Evolutionary conservation across 2,888 invertebrate genomes (phyloP).

Genomic region (Neoaliturus tenellus): DNA sequence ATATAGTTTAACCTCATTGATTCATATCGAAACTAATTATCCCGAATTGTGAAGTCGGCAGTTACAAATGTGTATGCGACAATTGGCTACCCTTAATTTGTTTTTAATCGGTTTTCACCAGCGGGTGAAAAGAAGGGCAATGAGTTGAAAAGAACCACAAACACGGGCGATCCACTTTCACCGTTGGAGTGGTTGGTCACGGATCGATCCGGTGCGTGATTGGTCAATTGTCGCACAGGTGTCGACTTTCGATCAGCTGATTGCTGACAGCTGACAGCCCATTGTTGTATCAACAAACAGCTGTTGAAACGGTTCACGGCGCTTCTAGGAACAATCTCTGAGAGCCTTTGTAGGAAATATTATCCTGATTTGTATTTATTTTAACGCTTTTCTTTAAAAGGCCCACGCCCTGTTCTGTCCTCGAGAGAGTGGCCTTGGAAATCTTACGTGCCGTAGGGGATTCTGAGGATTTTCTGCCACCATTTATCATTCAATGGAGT

Average conservation of each 20-base stretch:
- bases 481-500: too few species aligned
- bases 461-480: too few species aligned
- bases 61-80: too few species aligned
- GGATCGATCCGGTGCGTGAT: conserved; percentile 5
- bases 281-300: conserved; percentile 7
- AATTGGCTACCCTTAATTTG: neutral
- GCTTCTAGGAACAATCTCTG: neutral
- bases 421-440: too few species aligned
- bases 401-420: too few species aligned
- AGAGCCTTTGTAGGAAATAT: neutral
- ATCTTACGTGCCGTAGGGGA: too few species aligned
- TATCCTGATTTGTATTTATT: neutral
- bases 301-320: conserved; percentile 4
- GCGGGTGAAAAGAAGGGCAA: neutral
- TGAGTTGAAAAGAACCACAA: conserved; percentile 20
- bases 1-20: too few species aligned
- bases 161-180: neutral
- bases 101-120: neutral
- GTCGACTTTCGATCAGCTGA: conserved; percentile 35
- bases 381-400: too few species aligned
- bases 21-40: too few species aligned
- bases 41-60: too few species aligned
- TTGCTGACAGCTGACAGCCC: neutral
- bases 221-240: conserved; percentile 21
- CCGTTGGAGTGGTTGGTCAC: neutral